Evolutionary conservation across 1,140 invertebrate species (phyloP), one percentile per base, ranked within the genome.

Genomic region (Euborellia annulipes): DNA sequence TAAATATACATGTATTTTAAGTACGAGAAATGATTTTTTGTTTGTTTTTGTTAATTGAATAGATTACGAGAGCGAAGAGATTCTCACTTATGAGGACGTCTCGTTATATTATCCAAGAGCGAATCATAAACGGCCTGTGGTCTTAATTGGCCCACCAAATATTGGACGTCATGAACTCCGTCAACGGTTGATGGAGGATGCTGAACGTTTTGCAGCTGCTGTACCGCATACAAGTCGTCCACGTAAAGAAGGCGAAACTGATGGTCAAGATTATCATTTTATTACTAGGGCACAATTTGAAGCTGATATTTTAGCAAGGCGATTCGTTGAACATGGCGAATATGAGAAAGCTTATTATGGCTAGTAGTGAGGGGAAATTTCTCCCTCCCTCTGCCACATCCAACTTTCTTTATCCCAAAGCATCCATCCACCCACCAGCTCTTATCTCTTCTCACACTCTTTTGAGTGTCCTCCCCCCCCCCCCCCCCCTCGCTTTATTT

Each of bases 211-310:
- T 68, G 91, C 92, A 19, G 88, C 89, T 13, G 91, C 92, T 23
- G 85, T 97, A 59, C 92, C 93, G 59, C 92, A 97, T 62, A 98
- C 94, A 45, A 95, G 89, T 60, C 74, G 93, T 50, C 73, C 85
- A 1, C 76, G 79, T 47, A 87, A 91, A 60, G 87, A 92, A 50
- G 82, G 81, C 41, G 93, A 98, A 64, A 76, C 91, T 0, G 85
- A 95, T 54, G 91, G 90, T 0, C 88, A 93, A 58, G 91, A 97
- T 59, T 98, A 97, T 64, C 90, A 96, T 64, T 97, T 98, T 60
- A 93, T 97, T 48, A 85, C 88, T 16, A 74, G 89, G 45, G 78
- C 82, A 45, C 85, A 93, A 58, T 97, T 98, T 63, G 90, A 97
- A 60, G 79, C 85, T 0, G 92, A 96, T 55, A 96, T 97, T 48